These are phyloP conservation scores for Hemicordylus capensis DNA, from an alignment of 2,113 vertebrate species.

Conservation along the genomic window DNA sequence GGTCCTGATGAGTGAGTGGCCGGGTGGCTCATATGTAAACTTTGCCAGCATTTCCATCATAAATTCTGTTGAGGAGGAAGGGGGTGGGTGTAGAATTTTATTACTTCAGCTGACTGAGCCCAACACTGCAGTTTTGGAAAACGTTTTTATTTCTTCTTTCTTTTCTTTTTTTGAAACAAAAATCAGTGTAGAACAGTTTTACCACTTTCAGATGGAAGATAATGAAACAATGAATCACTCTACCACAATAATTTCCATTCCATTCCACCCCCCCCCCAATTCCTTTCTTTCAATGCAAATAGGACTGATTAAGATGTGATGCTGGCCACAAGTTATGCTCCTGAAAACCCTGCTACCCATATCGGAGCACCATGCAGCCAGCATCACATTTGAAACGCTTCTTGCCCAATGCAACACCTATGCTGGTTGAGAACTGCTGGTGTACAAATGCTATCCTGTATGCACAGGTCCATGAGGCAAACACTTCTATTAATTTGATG, in stretches of 20 bases:
- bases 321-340: too few species aligned
- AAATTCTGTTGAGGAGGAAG: constrained; percentile 9
- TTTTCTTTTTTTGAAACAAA: neutral
- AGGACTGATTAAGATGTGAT: neutral
- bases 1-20: constrained; percentile 17
- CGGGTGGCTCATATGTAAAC: constrained; percentile 32
- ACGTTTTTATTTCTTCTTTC: neutral
- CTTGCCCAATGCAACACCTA: neutral
- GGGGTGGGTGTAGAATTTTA: neutral
- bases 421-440: too few species aligned
- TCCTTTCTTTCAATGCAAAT: neutral
- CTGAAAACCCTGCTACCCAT: too few species aligned
- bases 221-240: constrained; percentile 1
- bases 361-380: neutral
- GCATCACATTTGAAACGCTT: neutral
- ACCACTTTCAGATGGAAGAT: neutral
- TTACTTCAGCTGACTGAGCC: constrained; percentile 21
- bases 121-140: constrained; percentile 8
- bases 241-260: too few species aligned
- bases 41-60: constrained; percentile 46
- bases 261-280: neutral
- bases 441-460: neutral
- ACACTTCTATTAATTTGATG: neutral
- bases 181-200: neutral
- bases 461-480: neutral